Base-by-base conservation (phyloP, 1,140 invertebrate species). In the Harpegnathos saltator region DNA sequence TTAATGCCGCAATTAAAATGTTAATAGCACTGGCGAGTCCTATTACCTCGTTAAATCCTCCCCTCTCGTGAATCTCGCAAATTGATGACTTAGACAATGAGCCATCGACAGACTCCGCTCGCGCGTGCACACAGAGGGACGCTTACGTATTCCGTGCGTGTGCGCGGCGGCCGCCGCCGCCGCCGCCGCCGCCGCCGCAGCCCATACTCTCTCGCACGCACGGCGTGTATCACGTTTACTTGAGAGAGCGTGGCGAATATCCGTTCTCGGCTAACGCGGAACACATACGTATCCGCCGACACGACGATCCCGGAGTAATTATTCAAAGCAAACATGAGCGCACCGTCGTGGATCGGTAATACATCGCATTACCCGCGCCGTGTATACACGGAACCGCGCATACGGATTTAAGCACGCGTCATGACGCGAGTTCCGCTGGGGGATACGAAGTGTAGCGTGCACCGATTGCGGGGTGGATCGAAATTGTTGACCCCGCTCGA, bases 261-360 rank as follows among this genome's bases (percentile, higher is more conserved):
- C 81, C 66, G 85, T 63, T 69, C 85, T 78, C 73, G 56, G 81
- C 7, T 69, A 78, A 69, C 58, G 22, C 29, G 50, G 48, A 65
- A 73, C 85, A 78, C 80, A 83, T 83, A 87, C 68, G 84, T 82
- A 87, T 83, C 80, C 50, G 68, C 38, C 59, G 63, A 85, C 78
- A 77, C 65, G 66, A 17, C 84, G 78, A 84, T 80, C 68, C 85
- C 24, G 44, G 68, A 83, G 63, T 87, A 87, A 87, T 87, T 87
- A 87, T 87, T 87, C 85, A 87, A 87, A 74, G 86, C 82, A 87
- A 87, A 84, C 85, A 83, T 58, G 62, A 84, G 63, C 82, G 38
- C 74, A 63, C 52, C 74, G 86, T 87, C 86, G 85, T 75, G 58
- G 82, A 84, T 83, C 82, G 85, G 82, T 84, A 87, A 87, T 80